Base-by-base conservation (phyloP, 2,113 vertebrate species). In the Hiodon tergisus region DNA sequence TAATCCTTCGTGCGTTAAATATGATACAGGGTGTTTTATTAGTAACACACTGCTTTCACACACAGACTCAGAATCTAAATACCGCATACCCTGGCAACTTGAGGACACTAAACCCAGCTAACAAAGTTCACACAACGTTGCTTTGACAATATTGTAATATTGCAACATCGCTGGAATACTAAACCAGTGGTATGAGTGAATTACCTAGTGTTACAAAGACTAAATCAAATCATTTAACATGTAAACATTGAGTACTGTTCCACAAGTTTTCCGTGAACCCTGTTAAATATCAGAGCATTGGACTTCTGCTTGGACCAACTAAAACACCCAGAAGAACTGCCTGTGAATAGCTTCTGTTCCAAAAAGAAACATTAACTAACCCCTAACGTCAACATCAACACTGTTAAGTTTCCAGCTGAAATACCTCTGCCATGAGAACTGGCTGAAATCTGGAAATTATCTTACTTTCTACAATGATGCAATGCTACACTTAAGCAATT, bases 381-480 rank as follows among this genome's bases (percentile, higher is more conserved):
- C 13, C 46, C 11, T 62, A 57, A 60, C 59, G 51, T 53, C 14
- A 72, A 76, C 80, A 76, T 48, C 69, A 72, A 78, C 68, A 68
- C 57, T 66, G 69, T 69, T 17, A 46, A 67, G 66, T 13, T 75
- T 59, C 76, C 81, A 73, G 73, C 78, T 79, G 72, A 78, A 47
- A 50, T 80, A 83, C 82, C 86, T 86, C 81, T 85, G 86, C 78
- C 61, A 61, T 53, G 73, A 77, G 75, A 67, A 71, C 72, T 72
- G 76, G 83, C 82, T 31, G 79, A 74, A 86, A 83, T 88, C 76
- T 86, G 86, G 80, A 87, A 89, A 81, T 72, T 80, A 78, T 86
- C 63, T 82, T 65, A 80, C 76, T 88, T 87, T 88, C 85, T 58
- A 76, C 82, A 79, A 65, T 81, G 83, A 86, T 84, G 76, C 79